A percentile compares a stretch with the other conserved stretches of the same genome.
phyloP scores from a whole-genome alignment of 1,140 invertebrate genomes.

The Caenorhabditis remanei region DNA sequence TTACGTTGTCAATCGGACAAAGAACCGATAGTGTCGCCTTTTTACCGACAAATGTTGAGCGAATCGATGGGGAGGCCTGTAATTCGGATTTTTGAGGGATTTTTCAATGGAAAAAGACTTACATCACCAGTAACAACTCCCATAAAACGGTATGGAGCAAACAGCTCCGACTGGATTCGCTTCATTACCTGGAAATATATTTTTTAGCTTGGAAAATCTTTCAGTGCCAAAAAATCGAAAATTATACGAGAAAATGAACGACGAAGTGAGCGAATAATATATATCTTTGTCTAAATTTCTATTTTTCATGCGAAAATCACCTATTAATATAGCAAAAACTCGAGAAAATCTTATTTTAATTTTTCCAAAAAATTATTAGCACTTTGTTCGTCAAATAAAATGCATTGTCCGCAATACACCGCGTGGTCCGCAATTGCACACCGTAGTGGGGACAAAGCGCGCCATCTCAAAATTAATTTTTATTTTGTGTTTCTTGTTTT shows the following conservation, averaged over 20 bases:
- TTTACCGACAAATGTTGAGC: slow-evolving; percentile 16
- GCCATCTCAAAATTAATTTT: slow-evolving; percentile 6
- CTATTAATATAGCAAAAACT: background rate
- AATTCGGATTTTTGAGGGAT: background rate
- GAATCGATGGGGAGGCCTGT: background rate
- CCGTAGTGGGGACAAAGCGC: background rate
- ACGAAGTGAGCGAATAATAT: background rate
- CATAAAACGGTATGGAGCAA: slow-evolving; percentile 31
- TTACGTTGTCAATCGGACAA: slow-evolving; percentile 55
- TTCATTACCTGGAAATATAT: slow-evolving; percentile 9
- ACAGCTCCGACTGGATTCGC: slow-evolving; percentile 50
- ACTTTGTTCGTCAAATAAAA: background rate
- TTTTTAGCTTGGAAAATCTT: background rate
- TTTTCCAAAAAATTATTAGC: background rate
- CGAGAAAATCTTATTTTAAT: background rate
- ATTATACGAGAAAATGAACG: background rate
- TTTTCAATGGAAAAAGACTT: background rate
- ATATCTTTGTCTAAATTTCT: too few species aligned
- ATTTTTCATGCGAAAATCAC: too few species aligned
- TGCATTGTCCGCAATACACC: background rate
- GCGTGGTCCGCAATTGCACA: background rate
- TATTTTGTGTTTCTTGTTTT: background rate
- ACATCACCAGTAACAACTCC: background rate
- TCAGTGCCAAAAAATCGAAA: background rate
- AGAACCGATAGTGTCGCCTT: slow-evolving; percentile 37